Percentiles rank a stretch among this genome's conserved stretches.
These are phyloP conservation scores for Macquaria ambigua DNA, from an alignment of 2,113 vertebrate species.

Conservation along the genomic window DNA sequence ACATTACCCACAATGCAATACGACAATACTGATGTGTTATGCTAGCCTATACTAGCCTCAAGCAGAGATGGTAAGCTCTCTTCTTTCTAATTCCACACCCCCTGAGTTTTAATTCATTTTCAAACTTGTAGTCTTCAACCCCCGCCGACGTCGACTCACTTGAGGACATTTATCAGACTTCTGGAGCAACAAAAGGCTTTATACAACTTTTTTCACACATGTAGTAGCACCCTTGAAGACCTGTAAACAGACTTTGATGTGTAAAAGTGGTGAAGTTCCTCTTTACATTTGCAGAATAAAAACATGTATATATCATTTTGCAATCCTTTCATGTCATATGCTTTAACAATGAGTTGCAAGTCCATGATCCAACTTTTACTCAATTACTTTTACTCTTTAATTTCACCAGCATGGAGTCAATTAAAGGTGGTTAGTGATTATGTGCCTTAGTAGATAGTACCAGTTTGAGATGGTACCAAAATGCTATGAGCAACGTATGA, in stretches of 20 bases:
- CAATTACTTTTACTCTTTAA: constrained; percentile 15
- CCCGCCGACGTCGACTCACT: neutral
- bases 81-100: neutral
- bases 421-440: neutral
- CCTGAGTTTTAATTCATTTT: neutral
- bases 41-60: neutral
- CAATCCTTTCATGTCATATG: neutral
- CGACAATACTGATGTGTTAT: neutral
- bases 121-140: neutral
- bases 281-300: neutral
- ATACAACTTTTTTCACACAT: neutral
- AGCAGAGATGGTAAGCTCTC: neutral
- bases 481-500: neutral
- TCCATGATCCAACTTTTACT: neutral
- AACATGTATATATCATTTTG: neutral
- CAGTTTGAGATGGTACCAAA: neutral
- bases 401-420: constrained; percentile 6
- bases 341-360: neutral
- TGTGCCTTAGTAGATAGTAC: neutral
- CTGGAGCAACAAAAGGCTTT: neutral
- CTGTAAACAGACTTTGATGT: neutral
- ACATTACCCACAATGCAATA: neutral
- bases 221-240: neutral
- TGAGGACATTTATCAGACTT: neutral
- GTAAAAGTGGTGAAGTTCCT: neutral